Evolutionary conservation across 2,888 invertebrate species (phyloP).

Genomic region (Caenorhabditis zanzibari): DNA sequence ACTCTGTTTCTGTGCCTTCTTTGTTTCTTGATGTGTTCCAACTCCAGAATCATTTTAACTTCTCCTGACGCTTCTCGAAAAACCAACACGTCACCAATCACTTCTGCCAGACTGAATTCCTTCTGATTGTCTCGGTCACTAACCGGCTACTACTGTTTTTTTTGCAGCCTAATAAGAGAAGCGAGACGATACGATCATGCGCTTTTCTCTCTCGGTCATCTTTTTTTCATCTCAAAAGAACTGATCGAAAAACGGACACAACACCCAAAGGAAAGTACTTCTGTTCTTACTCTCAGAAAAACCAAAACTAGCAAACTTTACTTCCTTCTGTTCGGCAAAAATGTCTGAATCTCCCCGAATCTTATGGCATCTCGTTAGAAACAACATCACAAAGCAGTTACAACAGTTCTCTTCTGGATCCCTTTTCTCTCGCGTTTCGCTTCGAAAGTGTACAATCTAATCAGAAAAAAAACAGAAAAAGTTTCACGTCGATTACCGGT

Average conservation of each 20-base stretch:
- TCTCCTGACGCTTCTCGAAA: neutral
- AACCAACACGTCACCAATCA: neutral
- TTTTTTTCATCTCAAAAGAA: slow-evolving; percentile 2
- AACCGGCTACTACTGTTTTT: slow-evolving; percentile 32
- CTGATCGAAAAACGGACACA: slow-evolving; percentile 48
- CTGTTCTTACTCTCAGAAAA: slow-evolving; percentile 16
- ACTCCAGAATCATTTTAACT: neutral
- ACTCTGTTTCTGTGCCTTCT: too few species aligned
- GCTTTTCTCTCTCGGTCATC: slow-evolving; percentile 21
- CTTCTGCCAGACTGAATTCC: slow-evolving; percentile 31
- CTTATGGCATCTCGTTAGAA: slow-evolving; percentile 1
- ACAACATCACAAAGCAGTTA: slow-evolving; percentile 56
- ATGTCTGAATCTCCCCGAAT: slow-evolving; percentile 38
- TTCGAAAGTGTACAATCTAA: slow-evolving; percentile 54
- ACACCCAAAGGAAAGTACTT: slow-evolving; percentile 43
- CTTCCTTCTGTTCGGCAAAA: slow-evolving; percentile 48
- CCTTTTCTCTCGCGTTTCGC: slow-evolving; percentile 37
- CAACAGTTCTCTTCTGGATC: slow-evolving; percentile 51
- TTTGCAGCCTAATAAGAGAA: neutral
- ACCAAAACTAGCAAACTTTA: slow-evolving; percentile 15
- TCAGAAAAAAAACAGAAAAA: slow-evolving; percentile 54
- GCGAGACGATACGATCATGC: slow-evolving; percentile 39
- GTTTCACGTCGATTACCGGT: slow-evolving; percentile 49
- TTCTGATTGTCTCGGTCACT: slow-evolving; percentile 4
- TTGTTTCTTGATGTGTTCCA: too few species aligned